Percentiles rank a stretch among this genome's conserved stretches.
phyloP scores from a whole-genome alignment of 30 jellyfish, hydroid and myxozoan species.

The Mastigias papua region DNA sequence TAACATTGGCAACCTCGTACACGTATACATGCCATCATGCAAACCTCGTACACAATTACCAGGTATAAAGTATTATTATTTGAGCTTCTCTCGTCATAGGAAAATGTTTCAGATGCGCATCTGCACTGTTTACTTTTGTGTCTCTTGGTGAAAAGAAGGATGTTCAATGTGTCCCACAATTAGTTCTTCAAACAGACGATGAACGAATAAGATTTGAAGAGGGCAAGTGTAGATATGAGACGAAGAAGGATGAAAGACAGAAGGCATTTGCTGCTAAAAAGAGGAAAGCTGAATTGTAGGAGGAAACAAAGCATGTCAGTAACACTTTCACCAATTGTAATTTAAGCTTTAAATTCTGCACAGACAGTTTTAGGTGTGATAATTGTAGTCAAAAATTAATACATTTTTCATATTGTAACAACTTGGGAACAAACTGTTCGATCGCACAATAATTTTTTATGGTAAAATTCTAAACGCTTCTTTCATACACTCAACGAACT shows the following conservation, averaged over 20 bases:
- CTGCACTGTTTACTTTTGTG: constrained; percentile 87
- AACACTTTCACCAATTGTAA: no score
- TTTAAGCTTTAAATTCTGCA: no score
- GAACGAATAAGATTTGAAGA: constrained; percentile 69
- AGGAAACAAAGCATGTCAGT: no score
- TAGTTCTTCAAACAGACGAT: constrained; percentile 64
- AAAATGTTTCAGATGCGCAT: constrained; percentile 65
- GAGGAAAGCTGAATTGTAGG: constrained; percentile 18
- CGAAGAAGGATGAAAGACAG: constrained; percentile 51
- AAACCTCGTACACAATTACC: not conserved
- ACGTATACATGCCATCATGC: not conserved
- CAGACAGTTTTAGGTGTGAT: no score
- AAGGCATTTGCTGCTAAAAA: constrained; percentile 21
- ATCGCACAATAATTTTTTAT: no score
- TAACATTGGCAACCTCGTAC: not conserved
- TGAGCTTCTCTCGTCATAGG: constrained; percentile 50
- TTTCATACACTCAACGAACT: no score
- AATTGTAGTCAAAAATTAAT: no score
- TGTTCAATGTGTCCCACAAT: constrained; percentile 71
- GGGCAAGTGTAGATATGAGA: constrained; percentile 65
- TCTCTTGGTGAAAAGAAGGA: constrained; percentile 71
- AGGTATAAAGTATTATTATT: not conserved
- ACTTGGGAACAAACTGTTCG: no score
- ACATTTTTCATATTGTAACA: no score
- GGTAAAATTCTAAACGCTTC: no score